These are phyloP conservation scores for Otolemur garnettii DNA, from an alignment of 2,113 vertebrate species.

Conservation along the genomic window DNA sequence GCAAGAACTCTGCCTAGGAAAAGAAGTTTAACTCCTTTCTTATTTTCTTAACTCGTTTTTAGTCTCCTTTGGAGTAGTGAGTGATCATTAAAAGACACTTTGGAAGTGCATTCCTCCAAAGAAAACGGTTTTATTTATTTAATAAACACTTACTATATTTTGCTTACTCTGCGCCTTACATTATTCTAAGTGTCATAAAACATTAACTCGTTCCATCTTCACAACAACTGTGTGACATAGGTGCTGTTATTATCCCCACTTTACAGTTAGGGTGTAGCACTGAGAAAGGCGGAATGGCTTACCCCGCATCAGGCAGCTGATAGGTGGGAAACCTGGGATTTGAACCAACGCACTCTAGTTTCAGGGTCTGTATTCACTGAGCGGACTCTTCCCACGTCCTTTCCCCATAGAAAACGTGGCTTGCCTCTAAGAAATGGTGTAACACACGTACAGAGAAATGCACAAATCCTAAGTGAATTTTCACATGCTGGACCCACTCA, in stretches of 20 bases:
- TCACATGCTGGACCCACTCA: not conserved
- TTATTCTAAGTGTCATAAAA: not conserved
- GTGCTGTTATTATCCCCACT: not conserved
- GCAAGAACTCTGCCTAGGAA: constrained; percentile 77
- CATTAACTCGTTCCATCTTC: not conserved
- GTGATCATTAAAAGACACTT: constrained; percentile 6
- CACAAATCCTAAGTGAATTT: constrained; percentile 20
- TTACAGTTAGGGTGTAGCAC: not conserved
- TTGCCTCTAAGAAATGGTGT: constrained; percentile 6
- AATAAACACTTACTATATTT: not conserved
- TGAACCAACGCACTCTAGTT: not conserved
- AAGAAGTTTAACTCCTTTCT: constrained; percentile 65
- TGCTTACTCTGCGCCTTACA: not conserved
- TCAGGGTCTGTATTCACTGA: not conserved
- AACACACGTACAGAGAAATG: constrained; percentile 4
- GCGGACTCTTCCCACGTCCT: not conserved
- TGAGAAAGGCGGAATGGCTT: constrained; percentile 18
- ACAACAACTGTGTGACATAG: not conserved
- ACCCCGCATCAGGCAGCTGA: not conserved
- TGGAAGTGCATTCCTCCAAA: not conserved
- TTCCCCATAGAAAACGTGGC: not conserved
- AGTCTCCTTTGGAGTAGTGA: constrained; percentile 30
- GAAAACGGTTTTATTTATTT: constrained; percentile 39
- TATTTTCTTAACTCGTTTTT: constrained; percentile 62
- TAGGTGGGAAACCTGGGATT: not conserved